These are phyloP conservation scores for Ennomos quercinarius DNA, from an alignment of 2,888 invertebrate species.

Conservation along the genomic window DNA sequence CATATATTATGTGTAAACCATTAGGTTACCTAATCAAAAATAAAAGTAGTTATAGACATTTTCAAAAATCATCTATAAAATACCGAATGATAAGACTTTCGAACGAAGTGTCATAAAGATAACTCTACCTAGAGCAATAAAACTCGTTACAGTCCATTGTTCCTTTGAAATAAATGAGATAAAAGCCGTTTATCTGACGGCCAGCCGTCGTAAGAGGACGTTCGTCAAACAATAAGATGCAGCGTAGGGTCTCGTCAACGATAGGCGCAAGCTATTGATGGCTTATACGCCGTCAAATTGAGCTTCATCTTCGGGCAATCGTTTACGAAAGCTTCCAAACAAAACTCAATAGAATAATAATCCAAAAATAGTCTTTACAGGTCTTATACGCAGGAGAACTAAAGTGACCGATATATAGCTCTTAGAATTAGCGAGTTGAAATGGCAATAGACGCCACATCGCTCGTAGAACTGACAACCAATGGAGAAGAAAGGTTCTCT, in stretches of 20 bases:
- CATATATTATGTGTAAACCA: too few relatives aligned
- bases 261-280: not conserved
- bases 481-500: too few relatives aligned
- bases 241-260: not conserved
- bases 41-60: not conserved
- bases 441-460: too few relatives aligned
- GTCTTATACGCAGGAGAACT: too few relatives aligned
- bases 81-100: slow-evolving; percentile 5
- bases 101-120: slow-evolving; percentile 14
- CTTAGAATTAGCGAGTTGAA: too few relatives aligned
- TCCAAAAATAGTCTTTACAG: too few relatives aligned
- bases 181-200: slow-evolving; percentile 15
- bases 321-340: too few relatives aligned
- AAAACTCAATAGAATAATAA: too few relatives aligned
- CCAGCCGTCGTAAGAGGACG: slow-evolving; percentile 5
- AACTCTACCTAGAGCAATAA: slow-evolving; percentile 14
- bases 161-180: slow-evolving; percentile 16
- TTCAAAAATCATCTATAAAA: slow-evolving; percentile 3
- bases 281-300: too few relatives aligned
- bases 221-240: slow-evolving; percentile 16
- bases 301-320: too few relatives aligned
- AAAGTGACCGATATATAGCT: too few relatives aligned
- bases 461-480: too few relatives aligned
- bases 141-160: slow-evolving; percentile 28
- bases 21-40: not conserved